A percentile compares a stretch with the other conserved stretches of the same genome.
These are phyloP conservation scores for Agrotis ipsilon DNA, from an alignment of 2,888 invertebrate genomes.

Conservation along the genomic window DNA sequence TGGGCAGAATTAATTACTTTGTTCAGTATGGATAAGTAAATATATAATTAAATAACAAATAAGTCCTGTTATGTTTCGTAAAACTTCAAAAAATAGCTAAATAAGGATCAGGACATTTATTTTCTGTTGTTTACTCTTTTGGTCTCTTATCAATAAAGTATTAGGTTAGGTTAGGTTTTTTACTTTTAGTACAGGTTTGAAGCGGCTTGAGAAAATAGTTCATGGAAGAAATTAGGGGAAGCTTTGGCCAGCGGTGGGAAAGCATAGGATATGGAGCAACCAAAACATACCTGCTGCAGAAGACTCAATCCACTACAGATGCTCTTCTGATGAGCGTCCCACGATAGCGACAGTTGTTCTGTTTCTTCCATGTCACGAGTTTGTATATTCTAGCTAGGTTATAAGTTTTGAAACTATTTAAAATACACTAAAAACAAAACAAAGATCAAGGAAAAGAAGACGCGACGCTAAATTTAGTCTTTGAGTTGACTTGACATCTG, in stretches of 20 bases:
- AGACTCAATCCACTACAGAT: constrained; percentile 81
- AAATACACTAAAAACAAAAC: background rate
- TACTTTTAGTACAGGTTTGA: too few species aligned
- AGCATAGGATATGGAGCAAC: background rate
- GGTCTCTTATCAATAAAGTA: too few species aligned
- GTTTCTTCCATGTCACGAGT: constrained; percentile 70
- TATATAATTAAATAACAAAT: too few species aligned
- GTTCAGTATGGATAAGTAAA: too few species aligned
- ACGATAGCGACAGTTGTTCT: constrained; percentile 75
- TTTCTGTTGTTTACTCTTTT: too few species aligned
- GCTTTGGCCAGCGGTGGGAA: too few species aligned
- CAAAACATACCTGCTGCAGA: constrained; percentile 79
- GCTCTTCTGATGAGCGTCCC: constrained; percentile 79
- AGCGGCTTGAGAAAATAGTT: too few species aligned
- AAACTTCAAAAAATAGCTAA: background rate
- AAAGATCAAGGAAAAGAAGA: background rate
- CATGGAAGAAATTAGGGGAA: too few species aligned
- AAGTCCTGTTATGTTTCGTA: background rate
- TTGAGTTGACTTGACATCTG: too few species aligned
- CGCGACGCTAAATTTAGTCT: too few species aligned
- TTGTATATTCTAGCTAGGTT: background rate
- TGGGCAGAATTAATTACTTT: background rate
- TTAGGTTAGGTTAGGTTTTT: too few species aligned
- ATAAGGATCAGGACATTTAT: too few species aligned
- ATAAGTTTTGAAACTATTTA: background rate